Evolutionary conservation across 2,113 vertebrate genomes (phyloP), one percentile per base, ranked within the genome.

Genomic region (Trinectes maculatus): DNA sequence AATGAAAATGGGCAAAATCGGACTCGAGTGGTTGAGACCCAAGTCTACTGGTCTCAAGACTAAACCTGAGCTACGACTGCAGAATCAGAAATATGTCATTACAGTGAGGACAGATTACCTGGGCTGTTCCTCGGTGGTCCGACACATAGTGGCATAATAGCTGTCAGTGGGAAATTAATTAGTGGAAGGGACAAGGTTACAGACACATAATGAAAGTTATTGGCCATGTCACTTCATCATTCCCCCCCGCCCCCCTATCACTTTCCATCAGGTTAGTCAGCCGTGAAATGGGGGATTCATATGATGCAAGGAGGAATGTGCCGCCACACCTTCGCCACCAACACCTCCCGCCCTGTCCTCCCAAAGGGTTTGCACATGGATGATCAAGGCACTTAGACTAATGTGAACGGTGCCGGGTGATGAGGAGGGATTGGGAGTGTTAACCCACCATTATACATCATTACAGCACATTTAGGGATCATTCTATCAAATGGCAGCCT

Each of bases 151-250:
- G 40, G 61, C 65, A 49, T 82, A 33, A 71, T 87, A 84, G 87
- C 79, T 71, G 80, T 76, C 68, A 34, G 48, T 61, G 56, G 67
- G 76, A 85, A 92, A 91, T 91, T 89, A 91, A 93, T 91, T 92
- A 91, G 79, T 16, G 49, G 55, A 74, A 40, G 68, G 71, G 77
- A 89, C 86, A 87, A 89, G 90, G 89, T 89, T 91, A 87, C 77
- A 78, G 83, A 87, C 85, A 88, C 85, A 71, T 91, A 91, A 92
- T 91, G 84, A 89, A 91, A 87, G 82, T 91, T 89, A 91, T 90
- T 89, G 91, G 78, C 69, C 83, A 83, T 93, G 91, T 90, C 88
- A 89, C 87, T 90, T 91, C 78, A 82, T 89, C 86, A 87, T 86
- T 80, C 72, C 84, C 82, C 70, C 55, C 37, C 59, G 73, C 71